Evolutionary conservation across 2,888 invertebrate genomes (phyloP).

Genomic region (Amphipyra tragopoginis): DNA sequence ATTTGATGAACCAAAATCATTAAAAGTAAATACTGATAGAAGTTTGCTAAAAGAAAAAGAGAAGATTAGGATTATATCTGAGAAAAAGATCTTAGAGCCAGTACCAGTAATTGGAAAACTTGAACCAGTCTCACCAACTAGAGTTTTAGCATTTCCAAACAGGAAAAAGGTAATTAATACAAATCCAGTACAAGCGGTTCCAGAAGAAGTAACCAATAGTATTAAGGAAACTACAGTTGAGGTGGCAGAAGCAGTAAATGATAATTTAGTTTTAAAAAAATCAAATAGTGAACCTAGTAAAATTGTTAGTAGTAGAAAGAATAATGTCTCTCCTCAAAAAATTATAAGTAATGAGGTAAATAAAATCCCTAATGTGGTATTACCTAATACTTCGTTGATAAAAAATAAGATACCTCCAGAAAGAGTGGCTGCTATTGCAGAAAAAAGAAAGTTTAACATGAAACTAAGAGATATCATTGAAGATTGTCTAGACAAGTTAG

Average conservation of each 20-base stretch:
- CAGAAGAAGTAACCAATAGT: constrained; percentile 13
- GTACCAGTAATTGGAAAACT: constrained; percentile 67
- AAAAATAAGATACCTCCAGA: constrained; percentile 70
- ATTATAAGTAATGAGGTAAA: not conserved
- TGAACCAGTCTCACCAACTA: constrained; percentile 71
- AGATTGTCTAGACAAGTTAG: constrained; percentile 75
- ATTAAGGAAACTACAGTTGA: not conserved
- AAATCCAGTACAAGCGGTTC: constrained; percentile 3
- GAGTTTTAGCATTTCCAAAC: constrained; percentile 64
- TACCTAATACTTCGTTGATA: constrained; percentile 31
- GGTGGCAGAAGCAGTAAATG: not conserved
- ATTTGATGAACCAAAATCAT: not conserved
- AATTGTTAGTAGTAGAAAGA: not conserved
- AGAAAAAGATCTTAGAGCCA: constrained; percentile 74
- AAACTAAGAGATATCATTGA: constrained; percentile 80
- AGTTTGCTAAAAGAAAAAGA: constrained; percentile 58
- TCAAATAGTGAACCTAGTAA: not conserved
- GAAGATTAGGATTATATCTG: constrained; percentile 78
- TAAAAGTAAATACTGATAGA: constrained; percentile 5
- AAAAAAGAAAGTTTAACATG: constrained; percentile 84
- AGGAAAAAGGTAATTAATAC: constrained; percentile 45
- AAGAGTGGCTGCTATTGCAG: constrained; percentile 78
- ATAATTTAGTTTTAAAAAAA: constrained; percentile 10
- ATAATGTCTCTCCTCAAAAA: not conserved
- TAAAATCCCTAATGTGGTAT: not conserved